Evolutionary conservation across 2,113 vertebrate species (phyloP).

Genomic region (Bufo gargarizans): DNA sequence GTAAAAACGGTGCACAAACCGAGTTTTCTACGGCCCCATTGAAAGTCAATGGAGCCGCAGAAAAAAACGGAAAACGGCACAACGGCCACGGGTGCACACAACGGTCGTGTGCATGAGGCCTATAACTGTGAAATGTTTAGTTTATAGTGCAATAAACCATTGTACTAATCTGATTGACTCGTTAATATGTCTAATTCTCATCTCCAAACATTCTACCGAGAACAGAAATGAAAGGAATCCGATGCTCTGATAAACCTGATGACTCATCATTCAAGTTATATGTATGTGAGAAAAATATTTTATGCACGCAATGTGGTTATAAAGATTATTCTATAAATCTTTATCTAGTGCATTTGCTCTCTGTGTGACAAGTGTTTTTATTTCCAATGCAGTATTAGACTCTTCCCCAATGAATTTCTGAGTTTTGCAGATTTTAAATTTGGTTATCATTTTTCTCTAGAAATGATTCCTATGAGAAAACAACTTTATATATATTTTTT

Average conservation of each 20-base stretch:
- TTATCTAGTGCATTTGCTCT: background rate
- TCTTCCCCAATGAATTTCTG: conserved; percentile 18
- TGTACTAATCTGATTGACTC: background rate
- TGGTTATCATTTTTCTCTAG: background rate
- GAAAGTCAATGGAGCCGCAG: no score
- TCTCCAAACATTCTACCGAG: background rate
- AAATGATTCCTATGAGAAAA: conserved; percentile 23
- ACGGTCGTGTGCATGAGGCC: no score
- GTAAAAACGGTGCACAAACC: no score
- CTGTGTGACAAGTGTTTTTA: background rate
- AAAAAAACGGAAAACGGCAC: no score
- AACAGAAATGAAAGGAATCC: background rate
- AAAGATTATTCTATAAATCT: background rate
- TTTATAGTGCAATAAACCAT: background rate
- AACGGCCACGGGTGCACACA: no score
- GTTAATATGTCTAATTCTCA: background rate
- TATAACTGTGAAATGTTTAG: background rate
- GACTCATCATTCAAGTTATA: background rate
- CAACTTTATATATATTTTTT: conserved; percentile 76
- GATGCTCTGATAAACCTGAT: background rate
- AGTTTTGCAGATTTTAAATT: background rate
- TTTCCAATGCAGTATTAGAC: background rate
- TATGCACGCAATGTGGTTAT: background rate
- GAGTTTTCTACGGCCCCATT: no score
- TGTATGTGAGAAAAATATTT: background rate